Percentiles rank a stretch among this genome's conserved stretches.
Evolutionary conservation across 2,113 vertebrate species (phyloP).

Genomic region (Oreochromis aureus): DNA sequence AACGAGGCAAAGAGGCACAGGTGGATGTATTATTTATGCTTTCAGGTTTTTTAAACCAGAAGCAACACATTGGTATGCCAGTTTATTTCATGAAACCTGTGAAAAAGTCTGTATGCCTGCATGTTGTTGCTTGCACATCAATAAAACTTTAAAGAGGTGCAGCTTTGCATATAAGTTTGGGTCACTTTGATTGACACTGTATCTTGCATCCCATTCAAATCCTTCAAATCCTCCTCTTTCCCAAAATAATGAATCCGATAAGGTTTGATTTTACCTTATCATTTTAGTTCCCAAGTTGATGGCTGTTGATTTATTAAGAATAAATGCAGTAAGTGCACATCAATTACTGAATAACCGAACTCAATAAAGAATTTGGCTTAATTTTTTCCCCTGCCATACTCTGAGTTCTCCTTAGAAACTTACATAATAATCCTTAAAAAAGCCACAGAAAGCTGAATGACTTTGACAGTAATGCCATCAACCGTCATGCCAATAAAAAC

Average conservation of each 20-base stretch:
- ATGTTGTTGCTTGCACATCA: neutral
- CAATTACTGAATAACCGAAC: neutral
- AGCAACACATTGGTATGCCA: neutral
- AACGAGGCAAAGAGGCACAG: neutral
- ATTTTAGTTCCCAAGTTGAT: neutral
- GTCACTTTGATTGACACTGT: neutral
- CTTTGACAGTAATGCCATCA: fast-evolving
- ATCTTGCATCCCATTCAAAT: neutral
- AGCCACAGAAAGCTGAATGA: neutral
- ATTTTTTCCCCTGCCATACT: neutral
- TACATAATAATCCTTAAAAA: neutral
- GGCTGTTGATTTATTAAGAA: neutral
- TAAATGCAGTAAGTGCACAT: neutral
- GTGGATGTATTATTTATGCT: neutral
- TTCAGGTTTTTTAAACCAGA: neutral
- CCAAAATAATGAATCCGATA: neutral
- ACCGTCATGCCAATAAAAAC: neutral
- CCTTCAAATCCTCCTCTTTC: neutral
- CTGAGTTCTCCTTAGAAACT: neutral
- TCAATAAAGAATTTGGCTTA: neutral
- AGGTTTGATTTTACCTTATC: neutral
- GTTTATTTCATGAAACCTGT: neutral
- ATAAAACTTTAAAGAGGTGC: neutral
- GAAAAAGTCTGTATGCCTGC: neutral
- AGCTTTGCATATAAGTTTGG: neutral